Base-by-base conservation (phyloP, 1,140 invertebrate genomes). In the Mylabris phalerata region DNA sequence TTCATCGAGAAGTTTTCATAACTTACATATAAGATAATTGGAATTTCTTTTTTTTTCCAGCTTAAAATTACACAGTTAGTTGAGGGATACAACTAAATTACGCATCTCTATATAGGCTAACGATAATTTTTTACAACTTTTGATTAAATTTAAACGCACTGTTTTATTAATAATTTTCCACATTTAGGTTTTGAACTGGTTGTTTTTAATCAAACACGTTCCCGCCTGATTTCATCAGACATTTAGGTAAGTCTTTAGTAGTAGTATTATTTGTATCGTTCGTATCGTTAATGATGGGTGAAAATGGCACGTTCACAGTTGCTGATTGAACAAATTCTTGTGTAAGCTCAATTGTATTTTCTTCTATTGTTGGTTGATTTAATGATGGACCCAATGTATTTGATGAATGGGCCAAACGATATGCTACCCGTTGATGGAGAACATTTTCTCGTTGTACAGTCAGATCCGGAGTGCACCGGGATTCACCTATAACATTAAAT, bases 391-490 rank as follows among this genome's bases (percentile, higher is more conserved):
- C 32, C 32, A 32, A 3, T 41, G 41, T 11, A 19, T 13, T 54
- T 32, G 56, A 19, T 48, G 50, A 55, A 48, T 67, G 55, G 46
- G 64, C 64, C 49, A 64, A 55, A 52, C 62, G 55, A 50, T 50
- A 55, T 39, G 64, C 64, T 61, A 71, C 54, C 63, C 66, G 62
- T 59, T 68, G 63, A 55, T 69, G 55, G 67, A 61, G 44, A 71
- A 60, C 66, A 68, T 72, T 62, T 65, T 67, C 62, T 68, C 40
- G 25, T 71, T 75, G 67, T 73, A 73, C 60, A 75, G 70, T 77
- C 75, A 77, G 55, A 77, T 75, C 52, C 75, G 69, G 63, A 75
- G 75, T 48, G 73, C 75, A 46, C 71, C 74, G 50, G 69, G 75
- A 67, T 73, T 77, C 66, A 77, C 59, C 59, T 60, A 40, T 9